Conservation (phyloP, 2,113 vertebrate genomes). For the Dicerorhinus sumatrensis region DNA sequence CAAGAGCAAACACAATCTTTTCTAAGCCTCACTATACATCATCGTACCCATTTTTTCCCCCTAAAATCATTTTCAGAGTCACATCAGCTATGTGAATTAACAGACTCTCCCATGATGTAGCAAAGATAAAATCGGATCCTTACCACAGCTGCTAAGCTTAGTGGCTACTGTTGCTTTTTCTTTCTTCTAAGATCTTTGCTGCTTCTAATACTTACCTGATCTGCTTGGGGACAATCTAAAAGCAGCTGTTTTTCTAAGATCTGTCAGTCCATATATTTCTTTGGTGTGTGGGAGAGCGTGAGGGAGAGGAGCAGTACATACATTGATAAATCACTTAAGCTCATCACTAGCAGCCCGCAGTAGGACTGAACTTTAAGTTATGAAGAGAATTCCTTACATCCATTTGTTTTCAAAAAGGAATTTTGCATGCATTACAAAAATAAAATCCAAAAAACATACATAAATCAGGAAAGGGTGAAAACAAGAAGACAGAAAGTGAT, state of each 20-base stretch:
- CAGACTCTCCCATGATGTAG: not conserved
- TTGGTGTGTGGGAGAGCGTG: not conserved
- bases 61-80: slow-evolving; percentile 25
- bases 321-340: not conserved
- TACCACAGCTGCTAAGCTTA: slow-evolving; percentile 34
- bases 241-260: not conserved
- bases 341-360: not conserved
- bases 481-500: not conserved
- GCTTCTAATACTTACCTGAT: slow-evolving; percentile 46
- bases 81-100: not conserved
- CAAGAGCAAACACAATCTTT: slow-evolving; percentile 25
- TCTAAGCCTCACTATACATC: not conserved
- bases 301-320: not conserved
- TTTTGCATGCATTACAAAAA: slow-evolving; percentile 20
- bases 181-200: slow-evolving; percentile 35
- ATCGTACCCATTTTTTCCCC: not conserved
- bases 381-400: slow-evolving; percentile 7
- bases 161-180: slow-evolving; percentile 51
- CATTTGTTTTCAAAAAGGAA: slow-evolving; percentile 41
- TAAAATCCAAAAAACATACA: not conserved
- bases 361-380: slow-evolving; percentile 32
- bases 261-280: slow-evolving; percentile 22
- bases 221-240: not conserved
- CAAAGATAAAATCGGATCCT: slow-evolving; percentile 19
- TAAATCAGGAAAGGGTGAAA: slow-evolving; percentile 55